Base-by-base conservation (phyloP, 53 echinoderm and acorn worm species). In the Echinometra lucunter region DNA sequence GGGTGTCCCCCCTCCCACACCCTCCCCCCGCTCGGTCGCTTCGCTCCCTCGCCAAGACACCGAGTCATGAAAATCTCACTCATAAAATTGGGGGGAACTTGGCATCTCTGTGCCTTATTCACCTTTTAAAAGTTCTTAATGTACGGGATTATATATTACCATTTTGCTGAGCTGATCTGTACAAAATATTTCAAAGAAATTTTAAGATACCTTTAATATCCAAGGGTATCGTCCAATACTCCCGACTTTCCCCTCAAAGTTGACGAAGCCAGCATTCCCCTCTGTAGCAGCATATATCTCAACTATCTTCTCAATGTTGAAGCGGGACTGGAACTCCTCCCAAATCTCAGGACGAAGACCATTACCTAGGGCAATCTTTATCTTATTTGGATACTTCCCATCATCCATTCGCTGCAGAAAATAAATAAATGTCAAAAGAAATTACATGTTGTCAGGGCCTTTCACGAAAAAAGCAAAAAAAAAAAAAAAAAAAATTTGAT, bases 211-310 rank as follows among this genome's bases (percentile, higher is more conserved):
- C 96, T 97, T 91, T 21, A 90, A 9, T n/a, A 98, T 45, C 55
- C 97, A 97, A 1, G 98, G 91, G 49, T 95, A 96, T 6, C 95
- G 49, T 1, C 97, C 97, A 42, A 97, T 95, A n/a, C 97, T 82
- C 16, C 98, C 98, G 13, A 98, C 97, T 80, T 95, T 97, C 6
- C 96, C 97, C 78, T 98, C 97, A 37, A 94, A 60, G 95, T 97
- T 97, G 53, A 95, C 60, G 40, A 97, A 94, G 37, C 95, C 94
- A 4, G 74, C 91, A 74, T 98, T 98, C 21, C 96, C 98, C 70
- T 98, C 98, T 6, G 97, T 95, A 5, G 98, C 95, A 37, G 96
- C 97, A 80, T 95, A 98, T 37, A 98, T 91, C 92, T 98, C 98
- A 7, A 95, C 89, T 40, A 98, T 97, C 27, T 88, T 89, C 44